Evolutionary conservation across 2,888 invertebrate genomes (phyloP).

Genomic region (Rotaria socialis): DNA sequence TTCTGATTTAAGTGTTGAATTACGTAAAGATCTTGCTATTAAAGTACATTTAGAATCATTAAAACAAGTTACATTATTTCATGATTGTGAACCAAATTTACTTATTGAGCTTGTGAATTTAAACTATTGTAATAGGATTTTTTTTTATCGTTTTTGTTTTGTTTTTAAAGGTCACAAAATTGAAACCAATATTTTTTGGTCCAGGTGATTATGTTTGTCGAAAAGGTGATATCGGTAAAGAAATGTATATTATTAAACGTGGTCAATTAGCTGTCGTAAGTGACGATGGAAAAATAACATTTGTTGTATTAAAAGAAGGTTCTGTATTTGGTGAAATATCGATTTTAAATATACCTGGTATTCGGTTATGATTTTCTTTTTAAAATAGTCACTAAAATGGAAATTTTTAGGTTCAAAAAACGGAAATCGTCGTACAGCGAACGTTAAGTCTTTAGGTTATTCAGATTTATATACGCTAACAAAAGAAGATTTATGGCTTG

Average conservation of each 20-base stretch:
- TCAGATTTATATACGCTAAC: slow-evolving; percentile 90
- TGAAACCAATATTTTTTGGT: slow-evolving; percentile 85
- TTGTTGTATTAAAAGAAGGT: slow-evolving; percentile 83
- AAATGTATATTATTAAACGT: slow-evolving; percentile 94
- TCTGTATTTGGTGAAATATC: slow-evolving; percentile 87
- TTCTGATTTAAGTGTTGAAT: slow-evolving; percentile 19
- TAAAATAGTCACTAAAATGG: not conserved
- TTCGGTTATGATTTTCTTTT: not conserved
- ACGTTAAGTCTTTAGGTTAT: slow-evolving; percentile 70
- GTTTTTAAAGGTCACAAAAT: slow-evolving; percentile 69
- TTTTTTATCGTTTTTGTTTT: not conserved
- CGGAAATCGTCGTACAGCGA: slow-evolving; percentile 87
- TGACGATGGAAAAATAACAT: slow-evolving; percentile 74
- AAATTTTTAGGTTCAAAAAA: slow-evolving; percentile 68
- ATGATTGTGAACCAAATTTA: slow-evolving; percentile 90
- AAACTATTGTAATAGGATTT: no score
- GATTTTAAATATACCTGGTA: slow-evolving; percentile 82
- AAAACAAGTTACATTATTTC: slow-evolving; percentile 68
- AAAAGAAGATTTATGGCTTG: slow-evolving; percentile 63
- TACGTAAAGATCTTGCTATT: slow-evolving; percentile 42
- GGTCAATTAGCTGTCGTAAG: slow-evolving; percentile 81
- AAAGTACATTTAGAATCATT: slow-evolving; percentile 66
- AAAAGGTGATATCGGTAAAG: slow-evolving; percentile 88
- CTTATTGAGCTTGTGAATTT: slow-evolving; percentile 71
- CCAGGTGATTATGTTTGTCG: slow-evolving; percentile 92